phyloP scores from a whole-genome alignment of 2,113 vertebrate genomes.

The Acanthochromis polyacanthus region DNA sequence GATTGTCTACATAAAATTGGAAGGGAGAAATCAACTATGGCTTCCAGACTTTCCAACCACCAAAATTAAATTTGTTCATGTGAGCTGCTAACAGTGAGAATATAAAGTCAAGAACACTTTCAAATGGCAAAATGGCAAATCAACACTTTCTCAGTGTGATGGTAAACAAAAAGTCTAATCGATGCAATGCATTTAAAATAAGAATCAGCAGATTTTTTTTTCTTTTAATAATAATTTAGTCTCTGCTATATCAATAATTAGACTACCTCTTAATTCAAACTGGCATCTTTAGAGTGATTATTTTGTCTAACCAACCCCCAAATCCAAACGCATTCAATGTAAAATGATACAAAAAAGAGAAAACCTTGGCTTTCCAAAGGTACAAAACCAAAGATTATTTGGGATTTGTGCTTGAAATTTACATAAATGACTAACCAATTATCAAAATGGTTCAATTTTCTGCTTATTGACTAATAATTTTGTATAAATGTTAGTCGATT shows the following conservation, averaged over 20 bases:
- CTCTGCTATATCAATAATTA: not conserved
- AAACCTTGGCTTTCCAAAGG: not conserved
- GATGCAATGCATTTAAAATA: not conserved
- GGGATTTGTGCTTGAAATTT: not conserved
- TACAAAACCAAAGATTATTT: not conserved
- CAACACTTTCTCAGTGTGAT: not conserved
- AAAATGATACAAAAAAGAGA: not conserved
- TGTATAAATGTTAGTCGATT: not conserved
- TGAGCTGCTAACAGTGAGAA: not conserved
- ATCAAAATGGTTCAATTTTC: not conserved
- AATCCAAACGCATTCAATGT: not conserved
- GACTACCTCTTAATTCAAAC: too few relatives aligned
- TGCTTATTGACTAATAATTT: not conserved
- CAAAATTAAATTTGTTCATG: not conserved
- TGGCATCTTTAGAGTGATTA: too few relatives aligned
- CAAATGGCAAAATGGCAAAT: not conserved
- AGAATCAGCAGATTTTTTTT: not conserved
- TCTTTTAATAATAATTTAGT: not conserved
- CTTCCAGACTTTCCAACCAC: not conserved
- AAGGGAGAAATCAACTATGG: not conserved
- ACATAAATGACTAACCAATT: not conserved
- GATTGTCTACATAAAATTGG: not conserved
- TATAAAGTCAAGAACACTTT: not conserved
- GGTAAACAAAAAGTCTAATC: not conserved
- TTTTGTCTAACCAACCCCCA: not conserved